phyloP scores from a whole-genome alignment of 2,113 vertebrate species.

The Fregetta grallaria region DNA sequence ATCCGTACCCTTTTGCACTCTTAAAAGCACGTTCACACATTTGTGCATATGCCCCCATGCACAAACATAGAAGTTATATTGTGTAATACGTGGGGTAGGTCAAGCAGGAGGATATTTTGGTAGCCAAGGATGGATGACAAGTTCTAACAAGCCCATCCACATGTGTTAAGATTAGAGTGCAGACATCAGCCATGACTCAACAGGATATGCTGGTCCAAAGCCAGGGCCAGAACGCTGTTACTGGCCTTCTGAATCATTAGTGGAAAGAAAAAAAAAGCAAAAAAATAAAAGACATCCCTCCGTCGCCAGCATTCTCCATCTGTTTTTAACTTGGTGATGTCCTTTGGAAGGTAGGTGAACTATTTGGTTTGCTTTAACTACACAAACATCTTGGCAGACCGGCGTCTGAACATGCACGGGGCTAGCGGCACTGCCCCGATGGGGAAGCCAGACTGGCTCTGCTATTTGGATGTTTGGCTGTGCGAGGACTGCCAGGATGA shows the following conservation, averaged over 20 bases:
- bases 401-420: fast-evolving
- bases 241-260: slow-evolving; percentile 70
- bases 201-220: slow-evolving; percentile 57
- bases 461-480: background rate
- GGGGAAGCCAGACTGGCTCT: background rate
- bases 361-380: slow-evolving; percentile 33
- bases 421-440: background rate
- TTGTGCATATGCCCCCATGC: background rate
- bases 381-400: slow-evolving; percentile 5
- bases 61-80: background rate
- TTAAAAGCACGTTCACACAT: background rate
- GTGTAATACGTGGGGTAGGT: background rate
- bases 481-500: fast-evolving
- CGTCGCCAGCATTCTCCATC: slow-evolving; percentile 36
- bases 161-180: slow-evolving; percentile 69
- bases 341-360: slow-evolving; percentile 42
- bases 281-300: background rate
- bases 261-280: background rate
- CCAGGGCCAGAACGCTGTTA: slow-evolving; percentile 50
- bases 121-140: slow-evolving; percentile 56
- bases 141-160: slow-evolving; percentile 62
- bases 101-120: slow-evolving; percentile 57
- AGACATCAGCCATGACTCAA: slow-evolving; percentile 72
- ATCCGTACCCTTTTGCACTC: background rate
- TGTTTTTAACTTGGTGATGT: slow-evolving; percentile 54